Conservation (phyloP, 2,113 vertebrate genomes). For the Chionomys nivalis region DNA sequence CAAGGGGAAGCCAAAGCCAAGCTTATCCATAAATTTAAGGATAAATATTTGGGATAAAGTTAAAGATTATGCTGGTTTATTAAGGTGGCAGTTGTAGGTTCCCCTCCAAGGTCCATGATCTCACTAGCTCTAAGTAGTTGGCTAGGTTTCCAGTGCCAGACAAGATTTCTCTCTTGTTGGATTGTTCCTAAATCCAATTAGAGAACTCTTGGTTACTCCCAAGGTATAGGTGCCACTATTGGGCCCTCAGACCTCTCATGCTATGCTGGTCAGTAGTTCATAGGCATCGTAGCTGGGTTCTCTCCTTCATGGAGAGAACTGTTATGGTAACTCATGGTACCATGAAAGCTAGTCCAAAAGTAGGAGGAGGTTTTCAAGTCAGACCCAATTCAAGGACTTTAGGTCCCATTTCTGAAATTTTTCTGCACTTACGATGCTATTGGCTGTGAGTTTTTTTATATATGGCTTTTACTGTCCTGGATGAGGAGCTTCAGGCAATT, state of each 20-base stretch:
- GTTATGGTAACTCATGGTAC: neutral
- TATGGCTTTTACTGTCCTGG: neutral
- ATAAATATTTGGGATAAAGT: neutral
- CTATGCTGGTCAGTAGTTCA: neutral
- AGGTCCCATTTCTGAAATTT: neutral
- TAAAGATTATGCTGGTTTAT: neutral
- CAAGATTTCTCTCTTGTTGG: neutral
- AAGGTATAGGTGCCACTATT: neutral
- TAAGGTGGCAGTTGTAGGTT: neutral
- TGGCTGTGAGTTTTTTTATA: neutral
- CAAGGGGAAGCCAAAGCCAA: neutral
- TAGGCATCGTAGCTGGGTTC: neutral
- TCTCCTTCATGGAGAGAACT: neutral
- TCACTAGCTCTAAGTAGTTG: neutral
- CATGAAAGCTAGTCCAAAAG: neutral
- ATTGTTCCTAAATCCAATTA: neutral
- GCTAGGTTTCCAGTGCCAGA: neutral
- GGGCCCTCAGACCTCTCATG: neutral
- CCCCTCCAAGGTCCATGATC: neutral
- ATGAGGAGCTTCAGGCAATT: neutral
- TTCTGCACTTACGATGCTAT: neutral
- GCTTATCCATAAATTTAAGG: too few species aligned
- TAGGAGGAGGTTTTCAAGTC: neutral
- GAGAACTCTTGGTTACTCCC: neutral
- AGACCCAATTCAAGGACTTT: neutral